Evolutionary conservation across 1,140 invertebrate genomes (phyloP), one percentile per base, ranked within the genome.

Genomic region (Ostrea denselamellosa): DNA sequence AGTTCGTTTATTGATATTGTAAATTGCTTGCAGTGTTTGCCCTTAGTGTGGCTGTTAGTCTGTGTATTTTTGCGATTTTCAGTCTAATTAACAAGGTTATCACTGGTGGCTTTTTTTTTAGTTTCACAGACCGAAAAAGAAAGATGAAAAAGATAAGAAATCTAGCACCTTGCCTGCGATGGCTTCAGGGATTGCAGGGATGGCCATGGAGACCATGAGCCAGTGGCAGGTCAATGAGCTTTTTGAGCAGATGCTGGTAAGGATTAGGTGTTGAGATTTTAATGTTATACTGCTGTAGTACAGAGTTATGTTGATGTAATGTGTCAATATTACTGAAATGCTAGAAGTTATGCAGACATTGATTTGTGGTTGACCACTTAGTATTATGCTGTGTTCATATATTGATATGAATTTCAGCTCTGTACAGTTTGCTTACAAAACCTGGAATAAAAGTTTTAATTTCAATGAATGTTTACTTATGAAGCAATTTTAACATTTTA

Each of bases 121-220:
- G 68, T 77, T 77, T 77, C 68, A 77, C 28, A 25, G 68, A 14
- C 68, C 68, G 28, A 77, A 77, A 25, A 77, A 77, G 68, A 77
- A 77, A 77, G 68, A 77, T 34, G 68, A 77, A 25, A 77, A 77
- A 25, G 68, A 77, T 34, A 77, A 77, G 9, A 77, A 77, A 10
- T 10, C 68, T 10, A 77, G 68, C 68, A 77, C 25, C 28, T 14
- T 77, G 25, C 68, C 22, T 34, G 68, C 25, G 25, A 17, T 77
- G 68, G 14, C 68, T 10, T 22, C 25, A 28, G 68, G 68, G 28
- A 77, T 77, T 28, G 68, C 68, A 10, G 68, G 68, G 14, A 77
- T 77, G 68, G 68, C 68, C 0, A 34, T 77, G 68, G 68, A 77
- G 28, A 44, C 25, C 2, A 77, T 77, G 68, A 34, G 7, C 14